Evolutionary conservation across 2,113 vertebrate genomes (phyloP).

Genomic region (Otocyon megalotis): DNA sequence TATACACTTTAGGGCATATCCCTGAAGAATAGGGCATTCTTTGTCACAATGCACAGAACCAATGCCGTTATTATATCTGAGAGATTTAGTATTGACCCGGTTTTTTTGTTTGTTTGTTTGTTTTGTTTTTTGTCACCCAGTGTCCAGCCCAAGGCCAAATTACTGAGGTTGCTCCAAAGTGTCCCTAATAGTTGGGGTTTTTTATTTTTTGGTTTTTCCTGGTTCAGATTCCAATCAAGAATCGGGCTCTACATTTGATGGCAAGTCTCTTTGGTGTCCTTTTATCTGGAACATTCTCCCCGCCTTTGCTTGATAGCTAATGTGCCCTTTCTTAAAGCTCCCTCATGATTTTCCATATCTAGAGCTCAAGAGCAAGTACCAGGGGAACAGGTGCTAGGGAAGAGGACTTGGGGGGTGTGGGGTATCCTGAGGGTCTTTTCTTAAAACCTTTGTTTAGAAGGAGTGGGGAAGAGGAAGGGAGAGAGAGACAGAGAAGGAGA

Average conservation of each 20-base stretch:
- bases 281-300: neutral
- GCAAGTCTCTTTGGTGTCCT: neutral
- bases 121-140: fast-evolving
- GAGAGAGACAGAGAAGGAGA: neutral
- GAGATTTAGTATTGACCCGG: neutral
- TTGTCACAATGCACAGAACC: neutral
- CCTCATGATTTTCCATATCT: neutral
- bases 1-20: neutral
- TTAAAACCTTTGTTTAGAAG: neutral
- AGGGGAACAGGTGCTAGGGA: fast-evolving
- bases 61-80: fast-evolving
- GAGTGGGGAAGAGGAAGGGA: neutral
- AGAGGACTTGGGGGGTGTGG: neutral
- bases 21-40: neutral
- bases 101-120: too few relatives aligned
- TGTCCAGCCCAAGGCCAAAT: neutral
- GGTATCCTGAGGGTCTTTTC: neutral
- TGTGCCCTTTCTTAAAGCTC: neutral
- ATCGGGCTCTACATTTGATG: neutral
- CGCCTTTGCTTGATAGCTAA: neutral
- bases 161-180: neutral
- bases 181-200: neutral
- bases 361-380: neutral
- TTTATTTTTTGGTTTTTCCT: neutral
- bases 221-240: neutral